Evolutionary conservation across 64 coral and sea anemone genomes (phyloP).

Genomic region (Porites australiensis): DNA sequence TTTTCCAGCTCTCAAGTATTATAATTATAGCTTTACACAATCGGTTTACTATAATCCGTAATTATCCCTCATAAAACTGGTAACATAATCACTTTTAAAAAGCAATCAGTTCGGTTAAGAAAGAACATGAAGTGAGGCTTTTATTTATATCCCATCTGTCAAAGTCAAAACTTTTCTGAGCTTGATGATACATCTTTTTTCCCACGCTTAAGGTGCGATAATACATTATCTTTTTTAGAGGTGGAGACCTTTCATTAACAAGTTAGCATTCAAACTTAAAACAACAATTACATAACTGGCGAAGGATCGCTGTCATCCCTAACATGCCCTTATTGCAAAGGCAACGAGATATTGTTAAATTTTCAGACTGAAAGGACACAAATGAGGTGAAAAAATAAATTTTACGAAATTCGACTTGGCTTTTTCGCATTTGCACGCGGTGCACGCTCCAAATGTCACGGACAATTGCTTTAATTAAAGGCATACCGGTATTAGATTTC

Average conservation of each 20-base stretch:
- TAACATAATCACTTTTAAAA: neutral
- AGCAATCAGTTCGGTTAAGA: neutral
- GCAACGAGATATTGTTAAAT: too few species aligned
- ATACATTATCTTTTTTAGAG: neutral
- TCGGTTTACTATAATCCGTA: too few species aligned
- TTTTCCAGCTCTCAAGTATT: too few species aligned
- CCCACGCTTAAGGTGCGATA: conserved; percentile 15
- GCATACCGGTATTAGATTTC: conserved; percentile 2
- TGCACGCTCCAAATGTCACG: neutral
- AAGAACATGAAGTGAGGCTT: neutral
- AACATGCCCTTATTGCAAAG: too few species aligned
- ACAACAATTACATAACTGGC: neutral
- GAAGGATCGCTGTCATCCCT: too few species aligned
- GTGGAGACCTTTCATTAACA: neutral
- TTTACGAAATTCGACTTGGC: too few species aligned
- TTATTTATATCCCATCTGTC: conserved; percentile 16
- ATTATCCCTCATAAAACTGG: neutral
- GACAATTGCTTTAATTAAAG: neutral
- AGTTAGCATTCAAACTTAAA: conserved; percentile 3
- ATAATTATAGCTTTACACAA: too few species aligned
- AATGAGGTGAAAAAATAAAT: too few species aligned
- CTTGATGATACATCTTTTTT: neutral
- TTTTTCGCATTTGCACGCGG: too few species aligned
- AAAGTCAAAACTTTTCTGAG: neutral
- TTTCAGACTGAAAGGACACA: too few species aligned